phyloP scores from a whole-genome alignment of 35 echinoderm and acorn worm species.

The Diadema setosum region DNA sequence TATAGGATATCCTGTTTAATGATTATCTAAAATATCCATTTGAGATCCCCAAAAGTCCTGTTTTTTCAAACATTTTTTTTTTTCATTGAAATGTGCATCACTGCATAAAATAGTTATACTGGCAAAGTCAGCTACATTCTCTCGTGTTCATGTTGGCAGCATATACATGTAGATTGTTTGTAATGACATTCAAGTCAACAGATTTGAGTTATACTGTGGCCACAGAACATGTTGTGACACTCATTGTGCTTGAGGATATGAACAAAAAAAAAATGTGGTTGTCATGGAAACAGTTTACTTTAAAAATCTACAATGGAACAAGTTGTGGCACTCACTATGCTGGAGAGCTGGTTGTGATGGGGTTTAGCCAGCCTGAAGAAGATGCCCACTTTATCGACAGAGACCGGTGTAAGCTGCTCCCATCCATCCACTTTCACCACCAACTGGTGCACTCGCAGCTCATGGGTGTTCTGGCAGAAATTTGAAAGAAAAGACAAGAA shows the following conservation, averaged over 20 bases:
- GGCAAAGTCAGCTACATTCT: too few relatives aligned
- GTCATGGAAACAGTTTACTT: not conserved
- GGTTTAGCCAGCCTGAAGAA: conserved; percentile 84
- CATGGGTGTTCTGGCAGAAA: conserved; percentile 72
- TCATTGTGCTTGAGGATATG: not conserved
- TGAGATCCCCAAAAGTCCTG: too few relatives aligned
- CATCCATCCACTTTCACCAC: conserved; percentile 90
- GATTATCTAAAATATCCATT: too few relatives aligned
- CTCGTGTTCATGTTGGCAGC: too few relatives aligned
- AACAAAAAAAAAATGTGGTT: not conserved
- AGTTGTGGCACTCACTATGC: conserved; percentile 41
- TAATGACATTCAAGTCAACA: too few relatives aligned
- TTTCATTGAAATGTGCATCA: too few relatives aligned
- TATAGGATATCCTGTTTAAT: too few relatives aligned
- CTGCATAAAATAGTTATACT: too few relatives aligned
- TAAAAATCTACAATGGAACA: not conserved
- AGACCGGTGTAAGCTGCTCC: conserved; percentile 78
- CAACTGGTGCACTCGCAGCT: conserved; percentile 75
- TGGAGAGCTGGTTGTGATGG: conserved; percentile 56
- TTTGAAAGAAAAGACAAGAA: not conserved
- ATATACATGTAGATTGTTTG: too few relatives aligned
- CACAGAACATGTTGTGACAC: not conserved
- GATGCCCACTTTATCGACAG: conserved; percentile 89
- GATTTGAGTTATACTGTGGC: too few relatives aligned
- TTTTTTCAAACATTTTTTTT: too few relatives aligned